phyloP scores from a whole-genome alignment of 2,797 vertebrate genomes.

The Parauchenoglanis punctatus region DNA sequence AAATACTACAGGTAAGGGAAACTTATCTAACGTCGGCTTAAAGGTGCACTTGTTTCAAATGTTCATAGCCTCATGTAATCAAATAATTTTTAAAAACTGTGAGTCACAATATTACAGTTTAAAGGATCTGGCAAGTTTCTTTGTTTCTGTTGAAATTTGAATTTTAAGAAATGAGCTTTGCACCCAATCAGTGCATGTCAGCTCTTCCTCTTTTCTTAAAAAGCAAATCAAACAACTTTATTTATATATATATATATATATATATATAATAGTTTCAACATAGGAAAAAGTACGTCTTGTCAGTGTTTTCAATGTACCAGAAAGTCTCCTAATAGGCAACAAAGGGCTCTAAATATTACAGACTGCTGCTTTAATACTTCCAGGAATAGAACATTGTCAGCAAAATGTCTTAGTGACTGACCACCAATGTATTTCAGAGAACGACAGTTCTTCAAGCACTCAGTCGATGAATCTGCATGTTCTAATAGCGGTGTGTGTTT shows the following conservation, averaged over 20 bases:
- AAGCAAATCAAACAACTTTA: neutral
- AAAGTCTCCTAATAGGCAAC: neutral
- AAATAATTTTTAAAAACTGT: too few species aligned
- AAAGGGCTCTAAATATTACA: neutral
- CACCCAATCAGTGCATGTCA: neutral
- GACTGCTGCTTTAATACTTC: constrained; percentile 7
- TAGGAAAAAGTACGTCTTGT: neutral
- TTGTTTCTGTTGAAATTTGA: neutral
- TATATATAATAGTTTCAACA: neutral
- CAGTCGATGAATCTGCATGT: constrained; percentile 10
- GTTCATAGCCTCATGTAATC: neutral
- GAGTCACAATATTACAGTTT: neutral
- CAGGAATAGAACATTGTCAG: neutral
- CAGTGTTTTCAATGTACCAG: neutral
- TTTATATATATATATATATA: too few species aligned
- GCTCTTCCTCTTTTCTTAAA: neutral
- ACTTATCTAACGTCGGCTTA: neutral
- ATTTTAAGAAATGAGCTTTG: neutral
- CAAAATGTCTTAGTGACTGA: constrained; percentile 14
- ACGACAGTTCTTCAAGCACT: constrained; percentile 34
- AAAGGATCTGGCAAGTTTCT: neutral
- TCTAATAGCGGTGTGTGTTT: neutral
- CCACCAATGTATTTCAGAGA: constrained; percentile 3
- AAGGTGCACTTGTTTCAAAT: neutral
- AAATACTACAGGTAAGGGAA: constrained; percentile 89